These are phyloP conservation scores for Phalloptychus januarius DNA, from an alignment of 2,797 vertebrate species.

Conservation along the genomic window DNA sequence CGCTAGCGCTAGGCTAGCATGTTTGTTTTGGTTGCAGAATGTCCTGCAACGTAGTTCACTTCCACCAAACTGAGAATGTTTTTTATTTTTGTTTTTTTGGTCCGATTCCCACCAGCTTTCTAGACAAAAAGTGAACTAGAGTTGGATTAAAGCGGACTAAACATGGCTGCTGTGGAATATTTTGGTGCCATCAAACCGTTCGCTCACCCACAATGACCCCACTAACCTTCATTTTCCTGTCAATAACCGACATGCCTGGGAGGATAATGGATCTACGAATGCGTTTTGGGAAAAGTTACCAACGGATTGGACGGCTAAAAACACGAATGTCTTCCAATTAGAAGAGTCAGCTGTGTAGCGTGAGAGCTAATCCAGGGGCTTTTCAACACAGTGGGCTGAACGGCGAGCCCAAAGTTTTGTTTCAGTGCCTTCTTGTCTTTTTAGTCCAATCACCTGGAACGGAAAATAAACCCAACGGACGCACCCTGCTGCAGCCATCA, in stretches of 20 bases:
- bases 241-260: conserved; percentile 42
- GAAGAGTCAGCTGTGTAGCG: conserved; percentile 67
- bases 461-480: conserved; percentile 32
- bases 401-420: conserved; percentile 70
- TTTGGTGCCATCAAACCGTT: conserved; percentile 24
- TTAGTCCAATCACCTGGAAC: conserved; percentile 75
- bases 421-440: conserved; percentile 68
- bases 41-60: too few species aligned
- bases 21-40: too few species aligned
- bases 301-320: conserved; percentile 65
- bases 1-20: too few species aligned
- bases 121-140: too few species aligned
- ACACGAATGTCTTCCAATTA: conserved; percentile 73
- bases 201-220: conserved; percentile 32
- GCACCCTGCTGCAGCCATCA: conserved; percentile 28
- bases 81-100: too few species aligned
- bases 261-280: conserved; percentile 52
- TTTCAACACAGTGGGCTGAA: conserved; percentile 70
- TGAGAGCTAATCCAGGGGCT: conserved; percentile 73
- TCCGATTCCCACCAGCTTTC: too few species aligned
- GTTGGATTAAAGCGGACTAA: too few species aligned
- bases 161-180: not conserved
- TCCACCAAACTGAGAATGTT: too few species aligned
- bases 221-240: conserved; percentile 51
- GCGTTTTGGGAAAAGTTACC: conserved; percentile 60